Evolutionary conservation across 2,797 vertebrate genomes (phyloP), one percentile per base, ranked within the genome.

Genomic region (Miichthys miiuy): DNA sequence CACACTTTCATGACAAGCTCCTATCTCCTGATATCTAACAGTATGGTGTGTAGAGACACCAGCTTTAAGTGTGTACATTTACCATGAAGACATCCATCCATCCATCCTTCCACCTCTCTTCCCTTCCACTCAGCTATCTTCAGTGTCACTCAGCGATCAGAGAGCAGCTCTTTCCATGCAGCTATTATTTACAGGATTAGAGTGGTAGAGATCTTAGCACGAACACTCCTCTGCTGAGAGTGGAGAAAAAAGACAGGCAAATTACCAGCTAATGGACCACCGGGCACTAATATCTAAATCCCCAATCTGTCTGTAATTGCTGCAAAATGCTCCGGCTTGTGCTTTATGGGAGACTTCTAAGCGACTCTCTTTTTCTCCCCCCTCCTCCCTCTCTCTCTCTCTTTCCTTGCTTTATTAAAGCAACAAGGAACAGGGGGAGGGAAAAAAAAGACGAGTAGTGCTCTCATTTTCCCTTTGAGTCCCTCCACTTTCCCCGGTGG

Each of bases 111-210:
- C 54, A 57, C n/a, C 50, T 16, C 17, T 23, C 62, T 23, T 38
- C 54, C 41, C 63, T 54, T 72, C 41, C 71, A 57, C 80, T 81
- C 81, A 68, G 73, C 55, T 77, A 23, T 70, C 72, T 65, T 77
- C 72, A 46, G 70, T 82, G 87, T 90, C 88, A 80, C 86, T 84
- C 83, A 68, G 82, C 25, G 34, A 85, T 82, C 87, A 85, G 58
- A 81, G 69, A 73, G 38, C 65, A n/a, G 60, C 79, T 90, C 83
- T 77, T 46, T 73, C 70, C 65, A 55, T 65, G 61, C 84, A 91
- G 90, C 88, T 96, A 96, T 96, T 97, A 97, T 97, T 98, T 97
- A 97, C 97, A 96, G 96, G 97, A 97, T 97, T 96, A 96, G 95
- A 96, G 96, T 87, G 83, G 81, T 75, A 48, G 72, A 97, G 96